Conservation (phyloP, 2,113 vertebrate genomes). For the Lagopus leucura region DNA sequence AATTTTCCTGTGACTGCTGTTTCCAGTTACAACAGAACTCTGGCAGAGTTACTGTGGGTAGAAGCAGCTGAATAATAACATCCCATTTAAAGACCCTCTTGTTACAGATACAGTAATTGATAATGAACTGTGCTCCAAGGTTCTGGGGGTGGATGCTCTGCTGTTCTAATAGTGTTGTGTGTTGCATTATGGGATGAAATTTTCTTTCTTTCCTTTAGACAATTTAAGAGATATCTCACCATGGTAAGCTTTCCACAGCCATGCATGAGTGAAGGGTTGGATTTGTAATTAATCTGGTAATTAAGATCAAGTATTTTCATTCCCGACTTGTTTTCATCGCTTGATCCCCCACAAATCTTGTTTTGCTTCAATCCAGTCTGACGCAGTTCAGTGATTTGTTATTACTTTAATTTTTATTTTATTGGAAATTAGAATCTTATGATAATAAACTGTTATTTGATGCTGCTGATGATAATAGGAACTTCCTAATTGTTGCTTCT, state of each 20-base stretch:
- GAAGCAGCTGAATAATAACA: not conserved
- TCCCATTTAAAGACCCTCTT: not conserved
- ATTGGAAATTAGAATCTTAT: not conserved
- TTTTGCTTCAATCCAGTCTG: not conserved
- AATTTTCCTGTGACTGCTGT: not conserved
- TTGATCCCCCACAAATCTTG: accelerated
- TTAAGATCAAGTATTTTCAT: not conserved
- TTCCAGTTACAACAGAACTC: not conserved
- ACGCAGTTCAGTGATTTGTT: not conserved
- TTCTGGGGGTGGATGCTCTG: not conserved
- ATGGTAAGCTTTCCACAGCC: not conserved
- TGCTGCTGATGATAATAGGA: not conserved
- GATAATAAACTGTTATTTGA: not conserved
- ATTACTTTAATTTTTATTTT: not conserved
- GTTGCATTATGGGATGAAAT: not conserved
- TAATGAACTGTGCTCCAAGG: not conserved
- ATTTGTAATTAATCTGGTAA: not conserved
- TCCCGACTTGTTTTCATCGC: not conserved
- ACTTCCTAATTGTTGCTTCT: not conserved
- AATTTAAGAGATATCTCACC: not conserved
- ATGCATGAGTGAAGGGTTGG: not conserved
- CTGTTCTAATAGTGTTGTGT: not conserved
- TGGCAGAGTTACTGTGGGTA: not conserved
- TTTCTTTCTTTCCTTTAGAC: not conserved
- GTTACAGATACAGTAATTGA: not conserved